phyloP scores from a whole-genome alignment of 2,797 vertebrate species.

The Esox lucius region DNA sequence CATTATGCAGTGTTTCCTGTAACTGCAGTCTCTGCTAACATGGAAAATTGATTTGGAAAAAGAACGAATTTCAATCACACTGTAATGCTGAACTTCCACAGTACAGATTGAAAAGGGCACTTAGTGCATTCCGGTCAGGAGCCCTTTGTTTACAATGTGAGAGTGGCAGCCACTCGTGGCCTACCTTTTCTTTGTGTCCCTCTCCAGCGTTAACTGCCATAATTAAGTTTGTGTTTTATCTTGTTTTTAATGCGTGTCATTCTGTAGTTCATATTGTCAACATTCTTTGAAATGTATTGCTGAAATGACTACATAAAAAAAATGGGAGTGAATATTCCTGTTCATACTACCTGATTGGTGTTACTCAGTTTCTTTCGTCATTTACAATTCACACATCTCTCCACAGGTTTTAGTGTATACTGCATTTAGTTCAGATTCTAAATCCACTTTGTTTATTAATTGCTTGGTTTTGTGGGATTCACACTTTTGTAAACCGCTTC shows the following conservation, averaged over 20 bases:
- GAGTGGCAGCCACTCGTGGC: slow-evolving; percentile 18
- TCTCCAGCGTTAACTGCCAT: slow-evolving; percentile 50
- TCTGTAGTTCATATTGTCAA: slow-evolving; percentile 41
- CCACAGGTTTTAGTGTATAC: not conserved
- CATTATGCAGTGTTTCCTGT: no score
- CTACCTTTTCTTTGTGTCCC: slow-evolving; percentile 48
- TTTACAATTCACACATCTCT: not conserved
- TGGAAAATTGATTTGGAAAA: no score
- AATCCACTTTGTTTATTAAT: no score
- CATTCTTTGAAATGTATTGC: slow-evolving; percentile 4
- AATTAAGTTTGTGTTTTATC: slow-evolving; percentile 40
- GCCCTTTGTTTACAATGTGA: slow-evolving; percentile 28
- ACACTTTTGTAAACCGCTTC: no score
- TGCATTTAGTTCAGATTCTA: no score
- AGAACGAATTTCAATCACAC: no score
- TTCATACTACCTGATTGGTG: slow-evolving; percentile 22
- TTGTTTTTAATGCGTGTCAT: slow-evolving; percentile 10
- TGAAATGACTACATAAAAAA: slow-evolving; percentile 27
- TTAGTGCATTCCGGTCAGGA: slow-evolving; percentile 20
- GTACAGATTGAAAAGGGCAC: no score
- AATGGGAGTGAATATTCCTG: slow-evolving; percentile 65
- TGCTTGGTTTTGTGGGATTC: no score
- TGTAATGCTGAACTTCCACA: no score
- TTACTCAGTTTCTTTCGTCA: not conserved
- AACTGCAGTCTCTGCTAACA: no score